Conservation (phyloP, 2,797 vertebrate genomes). For the Cossypha caffra region DNA sequence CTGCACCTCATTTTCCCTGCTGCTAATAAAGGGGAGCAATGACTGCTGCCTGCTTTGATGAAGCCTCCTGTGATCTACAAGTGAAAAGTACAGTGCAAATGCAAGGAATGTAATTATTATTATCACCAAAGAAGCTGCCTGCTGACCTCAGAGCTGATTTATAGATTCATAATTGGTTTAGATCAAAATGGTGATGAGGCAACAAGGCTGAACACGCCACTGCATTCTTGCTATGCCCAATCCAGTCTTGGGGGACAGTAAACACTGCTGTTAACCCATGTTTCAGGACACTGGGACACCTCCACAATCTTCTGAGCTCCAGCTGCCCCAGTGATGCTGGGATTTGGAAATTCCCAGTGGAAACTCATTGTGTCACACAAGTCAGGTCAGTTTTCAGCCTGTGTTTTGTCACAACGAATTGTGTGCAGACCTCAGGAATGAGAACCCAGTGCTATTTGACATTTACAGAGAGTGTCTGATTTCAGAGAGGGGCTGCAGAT, state of each 20-base stretch:
- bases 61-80: constrained; percentile 32
- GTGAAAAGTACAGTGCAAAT: constrained; percentile 15
- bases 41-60: constrained; percentile 41
- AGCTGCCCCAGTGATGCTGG: not conserved
- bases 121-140: constrained; percentile 6
- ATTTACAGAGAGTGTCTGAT: not conserved
- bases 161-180: constrained; percentile 37
- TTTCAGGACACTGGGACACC: not conserved
- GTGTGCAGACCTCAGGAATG: not conserved
- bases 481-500: not conserved
- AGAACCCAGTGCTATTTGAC: not conserved
- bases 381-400: constrained; percentile 11
- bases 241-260: not conserved
- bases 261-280: not conserved
- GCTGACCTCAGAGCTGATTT: constrained; percentile 9
- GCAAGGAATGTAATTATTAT: constrained; percentile 49
- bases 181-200: not conserved
- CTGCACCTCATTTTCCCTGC: not conserved
- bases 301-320: not conserved
- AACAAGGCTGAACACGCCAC: not conserved
- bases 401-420: not conserved
- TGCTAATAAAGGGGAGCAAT: constrained; percentile 1
- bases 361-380: not conserved
- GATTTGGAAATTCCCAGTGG: not conserved
- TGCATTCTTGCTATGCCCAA: not conserved